A percentile compares a stretch with the other conserved stretches of the same genome.
These are phyloP conservation scores for Amblyjoppa proteus DNA, from an alignment of 2,888 invertebrate species.

Conservation along the genomic window DNA sequence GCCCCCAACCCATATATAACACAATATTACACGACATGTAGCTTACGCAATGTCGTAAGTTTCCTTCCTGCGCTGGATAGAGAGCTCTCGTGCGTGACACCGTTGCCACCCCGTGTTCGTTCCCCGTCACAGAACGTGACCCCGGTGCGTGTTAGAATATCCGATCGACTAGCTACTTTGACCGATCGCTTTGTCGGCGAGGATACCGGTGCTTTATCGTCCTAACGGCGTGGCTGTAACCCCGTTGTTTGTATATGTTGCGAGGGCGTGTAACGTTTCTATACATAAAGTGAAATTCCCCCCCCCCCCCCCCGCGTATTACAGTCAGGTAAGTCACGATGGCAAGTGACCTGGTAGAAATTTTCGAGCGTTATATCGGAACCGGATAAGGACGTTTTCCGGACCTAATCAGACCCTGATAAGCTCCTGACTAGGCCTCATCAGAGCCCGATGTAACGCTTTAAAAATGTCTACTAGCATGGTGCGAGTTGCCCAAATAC, in stretches of 20 bases:
- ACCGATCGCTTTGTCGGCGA: conserved; percentile 62
- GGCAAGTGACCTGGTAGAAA: no score
- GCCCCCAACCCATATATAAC: not conserved
- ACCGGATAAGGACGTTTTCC: no score
- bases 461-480: no score
- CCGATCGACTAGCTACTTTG: conserved; percentile 53
- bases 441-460: no score
- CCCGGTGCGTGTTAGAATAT: conserved; percentile 58
- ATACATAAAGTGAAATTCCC: not conserved
- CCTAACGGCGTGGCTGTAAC: not conserved
- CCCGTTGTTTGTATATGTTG: not conserved
- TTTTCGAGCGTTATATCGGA: no score
- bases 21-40: not conserved
- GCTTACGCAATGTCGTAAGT: conserved; percentile 5
- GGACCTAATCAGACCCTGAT: no score
- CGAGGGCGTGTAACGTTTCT: not conserved
- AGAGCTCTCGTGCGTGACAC: conserved; percentile 38
- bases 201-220: conserved; percentile 47
- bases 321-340: no score
- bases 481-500: no score
- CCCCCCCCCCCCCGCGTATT: not conserved
- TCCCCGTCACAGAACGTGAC: not conserved
- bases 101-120: not conserved
- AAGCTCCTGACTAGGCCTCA: no score
- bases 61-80: conserved; percentile 27